A percentile compares a stretch with the other conserved stretches of the same genome.
Conservation (phyloP, 2,797 vertebrate genomes). For the Kryptolebias ocellatus region DNA sequence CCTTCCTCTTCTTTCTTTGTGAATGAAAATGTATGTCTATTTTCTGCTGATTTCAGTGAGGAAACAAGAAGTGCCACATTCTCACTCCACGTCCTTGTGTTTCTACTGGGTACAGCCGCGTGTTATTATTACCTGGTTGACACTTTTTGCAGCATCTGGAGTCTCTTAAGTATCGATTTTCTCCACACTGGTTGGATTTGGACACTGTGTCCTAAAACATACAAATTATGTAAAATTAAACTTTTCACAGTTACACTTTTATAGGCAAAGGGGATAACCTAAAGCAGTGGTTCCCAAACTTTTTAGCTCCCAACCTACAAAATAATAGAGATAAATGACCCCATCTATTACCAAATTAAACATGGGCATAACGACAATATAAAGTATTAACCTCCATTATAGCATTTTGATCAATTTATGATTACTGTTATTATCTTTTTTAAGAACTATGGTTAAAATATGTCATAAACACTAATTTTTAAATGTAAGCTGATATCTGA, state of each 20-base stretch:
- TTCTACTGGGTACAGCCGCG: constrained; percentile 17
- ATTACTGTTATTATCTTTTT: no score
- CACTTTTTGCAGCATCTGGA: constrained; percentile 80
- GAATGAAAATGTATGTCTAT: constrained; percentile 53
- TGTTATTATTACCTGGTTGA: constrained; percentile 73
- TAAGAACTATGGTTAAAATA: no score
- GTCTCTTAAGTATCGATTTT: constrained; percentile 64
- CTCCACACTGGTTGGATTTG: constrained; percentile 67
- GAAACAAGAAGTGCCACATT: constrained; percentile 8
- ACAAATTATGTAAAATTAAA: constrained; percentile 9
- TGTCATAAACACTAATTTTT: no score
- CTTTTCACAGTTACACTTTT: neutral
- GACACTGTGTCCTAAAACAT: constrained; percentile 59
- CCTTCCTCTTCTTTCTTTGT: constrained; percentile 63
- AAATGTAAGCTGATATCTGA: no score
- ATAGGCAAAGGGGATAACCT: neutral
- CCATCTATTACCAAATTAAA: no score
- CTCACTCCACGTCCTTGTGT: constrained; percentile 2
- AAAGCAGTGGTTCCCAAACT: neutral
- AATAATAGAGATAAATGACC: neutral
- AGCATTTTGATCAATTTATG: no score
- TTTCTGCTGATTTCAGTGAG: constrained; percentile 20
- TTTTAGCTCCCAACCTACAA: neutral
- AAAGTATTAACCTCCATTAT: no score
- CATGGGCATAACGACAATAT: no score